Evolutionary conservation across 2,888 invertebrate species (phyloP).

Genomic region (Ectobius pallidus): DNA sequence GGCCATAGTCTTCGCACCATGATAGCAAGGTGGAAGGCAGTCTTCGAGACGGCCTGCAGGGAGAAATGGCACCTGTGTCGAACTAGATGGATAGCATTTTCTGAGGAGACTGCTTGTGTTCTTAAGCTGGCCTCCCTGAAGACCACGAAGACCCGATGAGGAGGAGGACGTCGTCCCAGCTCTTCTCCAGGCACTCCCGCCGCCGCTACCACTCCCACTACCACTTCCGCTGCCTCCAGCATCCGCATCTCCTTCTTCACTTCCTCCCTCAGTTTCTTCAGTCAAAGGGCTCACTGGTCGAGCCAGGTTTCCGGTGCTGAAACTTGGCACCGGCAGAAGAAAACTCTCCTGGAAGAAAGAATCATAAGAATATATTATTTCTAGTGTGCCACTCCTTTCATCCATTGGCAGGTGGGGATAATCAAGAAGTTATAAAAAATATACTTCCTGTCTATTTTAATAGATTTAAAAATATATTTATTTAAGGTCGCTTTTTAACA

Average conservation of each 20-base stretch:
- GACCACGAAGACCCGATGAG: conserved; percentile 40
- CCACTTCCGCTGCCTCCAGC: conserved; percentile 33
- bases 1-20: conserved; percentile 61
- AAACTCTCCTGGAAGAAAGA: conserved; percentile 49
- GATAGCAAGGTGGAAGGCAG: conserved; percentile 64
- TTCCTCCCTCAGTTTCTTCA: conserved; percentile 47
- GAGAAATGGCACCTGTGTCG: conserved; percentile 54
- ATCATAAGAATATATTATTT: too few species aligned
- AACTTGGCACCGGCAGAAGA: conserved; percentile 49
- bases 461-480: too few species aligned
- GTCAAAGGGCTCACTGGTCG: conserved; percentile 49
- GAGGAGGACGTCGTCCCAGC: conserved; percentile 35
- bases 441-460: too few species aligned
- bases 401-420: too few species aligned
- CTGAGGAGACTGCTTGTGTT: conserved; percentile 50
- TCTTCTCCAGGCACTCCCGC: conserved; percentile 26
- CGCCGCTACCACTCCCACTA: conserved; percentile 35
- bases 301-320: conserved; percentile 46
- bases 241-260: conserved; percentile 33
- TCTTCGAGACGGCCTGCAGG: conserved; percentile 58
- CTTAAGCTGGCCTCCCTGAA: conserved; percentile 38
- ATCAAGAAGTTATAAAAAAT: too few species aligned
- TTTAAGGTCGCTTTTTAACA: too few species aligned
- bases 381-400: too few species aligned
- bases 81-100: conserved; percentile 53